phyloP scores from a whole-genome alignment of 2,797 vertebrate species.

The Crocidura indochinensis region DNA sequence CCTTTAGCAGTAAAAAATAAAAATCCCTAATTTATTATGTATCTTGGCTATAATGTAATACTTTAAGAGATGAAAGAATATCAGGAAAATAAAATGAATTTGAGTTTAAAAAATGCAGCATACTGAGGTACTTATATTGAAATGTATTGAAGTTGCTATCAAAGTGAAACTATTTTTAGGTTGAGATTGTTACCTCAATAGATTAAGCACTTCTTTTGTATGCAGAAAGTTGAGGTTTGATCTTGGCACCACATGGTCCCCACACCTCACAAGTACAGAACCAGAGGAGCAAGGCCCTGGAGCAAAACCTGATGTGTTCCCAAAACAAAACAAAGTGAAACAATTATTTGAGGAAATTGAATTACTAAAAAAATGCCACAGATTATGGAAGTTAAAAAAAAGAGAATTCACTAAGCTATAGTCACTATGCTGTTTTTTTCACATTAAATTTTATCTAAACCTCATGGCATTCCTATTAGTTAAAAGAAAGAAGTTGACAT shows the following conservation, averaged over 20 bases:
- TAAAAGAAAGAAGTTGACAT: neutral
- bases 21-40: constrained; percentile 47
- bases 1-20: constrained; percentile 54
- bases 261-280: neutral
- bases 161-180: neutral
- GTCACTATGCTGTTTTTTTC: constrained; percentile 16
- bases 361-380: neutral
- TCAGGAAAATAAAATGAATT: constrained; percentile 34
- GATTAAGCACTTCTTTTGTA: neutral
- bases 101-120: constrained; percentile 9
- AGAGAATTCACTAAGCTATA: constrained; percentile 1
- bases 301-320: no score
- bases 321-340: neutral
- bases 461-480: neutral
- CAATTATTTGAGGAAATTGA: neutral
- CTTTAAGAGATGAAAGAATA: constrained; percentile 41
- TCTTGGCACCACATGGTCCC: neutral
- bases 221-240: neutral
- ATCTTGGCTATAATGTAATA: constrained; percentile 1
- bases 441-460: neutral
- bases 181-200: neutral
- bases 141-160: neutral
- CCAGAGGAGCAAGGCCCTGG: neutral
- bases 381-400: constrained; percentile 14
- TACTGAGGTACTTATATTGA: constrained; percentile 37